Percentiles rank a stretch among this genome's conserved stretches.
Evolutionary conservation across 2,888 invertebrate species (phyloP).

Genomic region (Lissonota sp.): DNA sequence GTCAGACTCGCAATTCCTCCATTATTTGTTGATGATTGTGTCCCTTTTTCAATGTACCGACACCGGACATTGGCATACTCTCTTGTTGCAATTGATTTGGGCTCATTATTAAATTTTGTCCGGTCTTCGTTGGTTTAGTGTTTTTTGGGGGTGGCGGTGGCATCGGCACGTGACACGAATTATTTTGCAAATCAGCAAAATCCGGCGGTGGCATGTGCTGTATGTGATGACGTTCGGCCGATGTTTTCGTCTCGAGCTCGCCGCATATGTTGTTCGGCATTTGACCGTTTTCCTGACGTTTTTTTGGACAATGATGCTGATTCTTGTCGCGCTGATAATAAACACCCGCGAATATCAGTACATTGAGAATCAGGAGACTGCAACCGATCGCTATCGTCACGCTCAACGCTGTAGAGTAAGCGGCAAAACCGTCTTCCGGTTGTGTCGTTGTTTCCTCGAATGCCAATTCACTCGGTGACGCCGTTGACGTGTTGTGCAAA

Average conservation of each 20-base stretch:
- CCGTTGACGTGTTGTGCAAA: constrained; percentile 73
- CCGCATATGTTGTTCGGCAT: constrained; percentile 96
- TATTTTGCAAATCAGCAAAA: constrained; percentile 91
- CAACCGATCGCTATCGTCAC: constrained; percentile 98
- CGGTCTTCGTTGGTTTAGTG: constrained; percentile 84
- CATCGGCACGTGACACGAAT: constrained; percentile 87
- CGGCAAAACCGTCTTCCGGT: constrained; percentile 94
- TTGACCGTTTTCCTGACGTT: constrained; percentile 93
- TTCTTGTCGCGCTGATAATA: constrained; percentile 96
- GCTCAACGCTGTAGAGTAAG: constrained; percentile 95
- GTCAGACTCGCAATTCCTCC: constrained; percentile 95
- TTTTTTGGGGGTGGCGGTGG: constrained; percentile 91
- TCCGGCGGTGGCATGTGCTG: constrained; percentile 93
- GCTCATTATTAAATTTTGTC: constrained; percentile 85
- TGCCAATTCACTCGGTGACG: constrained; percentile 77
- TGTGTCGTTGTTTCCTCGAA: constrained; percentile 79
- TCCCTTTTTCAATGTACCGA: constrained; percentile 90
- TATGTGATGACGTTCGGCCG: constrained; percentile 90
- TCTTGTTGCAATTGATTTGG: constrained; percentile 89
- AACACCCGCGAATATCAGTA: constrained; percentile 96
- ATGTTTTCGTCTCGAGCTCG: constrained; percentile 90
- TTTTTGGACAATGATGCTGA: constrained; percentile 85
- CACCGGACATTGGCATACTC: constrained; percentile 89
- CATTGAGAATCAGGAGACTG: constrained; percentile 95
- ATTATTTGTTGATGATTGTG: constrained; percentile 85